Evolutionary conservation across 2,113 vertebrate species (phyloP), one percentile per base, ranked within the genome.

Genomic region (Passer montanus): DNA sequence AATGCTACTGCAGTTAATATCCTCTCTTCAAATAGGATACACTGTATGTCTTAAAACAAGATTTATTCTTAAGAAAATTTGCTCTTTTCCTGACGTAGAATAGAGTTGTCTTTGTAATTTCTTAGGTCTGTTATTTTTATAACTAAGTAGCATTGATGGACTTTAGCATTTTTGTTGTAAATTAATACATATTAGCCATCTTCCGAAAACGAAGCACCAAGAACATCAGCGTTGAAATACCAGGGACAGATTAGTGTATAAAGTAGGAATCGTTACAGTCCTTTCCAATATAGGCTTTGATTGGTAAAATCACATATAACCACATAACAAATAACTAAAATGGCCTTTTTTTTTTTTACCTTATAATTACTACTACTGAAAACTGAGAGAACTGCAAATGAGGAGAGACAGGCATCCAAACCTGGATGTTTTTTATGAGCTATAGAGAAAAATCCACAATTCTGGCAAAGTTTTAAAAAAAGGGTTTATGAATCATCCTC

Each of bases 101-200:
- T 67, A 79, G 72, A 87, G 22, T 46, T n/a, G n/a, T 31, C 72
- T 19, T 39, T 62, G 72, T 85, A 6, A 39, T 80, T 80, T 58
- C 50, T 89, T 89, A 64, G 28, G 83, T 94, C 77, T 77, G 41
- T 35, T 56, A 30, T 81, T 95, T 96, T 90, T 88, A 30, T 52
- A 66, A 49, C 50, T 46, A 31, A 41, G 26, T 46, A 64, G 76
- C 60, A 91, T 94, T 77, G 95, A 93, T 66, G 41, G 24, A n/a
- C 68, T 63, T 47, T 1, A 28, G 46, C 44, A 47, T 93, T 97
- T 95, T 94, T 86, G 84, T 91, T 81, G 83, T 84, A 94, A 95
- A 62, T 43, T 94, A 84, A 80, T 93, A 13, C 6, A 26, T 44
- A 80, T 85, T 56, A 86, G 22, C 76, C 30, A 43, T 89, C 70